These are phyloP conservation scores for Pinna nobilis DNA, from an alignment of 1,140 invertebrate genomes.

Conservation along the genomic window DNA sequence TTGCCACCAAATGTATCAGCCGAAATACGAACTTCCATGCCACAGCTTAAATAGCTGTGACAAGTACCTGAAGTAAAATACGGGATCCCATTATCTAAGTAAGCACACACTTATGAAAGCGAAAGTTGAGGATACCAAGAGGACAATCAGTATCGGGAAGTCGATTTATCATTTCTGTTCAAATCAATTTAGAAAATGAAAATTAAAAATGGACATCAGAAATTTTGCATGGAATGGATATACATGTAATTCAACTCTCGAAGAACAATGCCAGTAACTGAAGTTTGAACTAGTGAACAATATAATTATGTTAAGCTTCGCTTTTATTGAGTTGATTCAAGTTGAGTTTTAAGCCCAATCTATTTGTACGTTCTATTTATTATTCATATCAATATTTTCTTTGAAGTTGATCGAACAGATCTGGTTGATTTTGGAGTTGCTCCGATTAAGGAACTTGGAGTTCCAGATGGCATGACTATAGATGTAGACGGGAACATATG, in stretches of 20 bases:
- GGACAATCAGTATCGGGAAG: no score
- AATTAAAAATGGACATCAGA: no score
- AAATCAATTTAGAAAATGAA: no score
- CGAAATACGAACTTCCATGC: conserved; percentile 72
- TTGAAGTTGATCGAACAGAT: not conserved
- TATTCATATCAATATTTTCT: no score
- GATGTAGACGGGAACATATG: conserved; percentile 74
- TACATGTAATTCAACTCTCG: no score
- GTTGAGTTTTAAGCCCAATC: not conserved
- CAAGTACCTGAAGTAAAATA: conserved; percentile 76
- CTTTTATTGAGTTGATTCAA: conserved; percentile 9
- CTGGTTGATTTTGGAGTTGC: not conserved
- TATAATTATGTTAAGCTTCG: no score
- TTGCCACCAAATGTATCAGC: conserved; percentile 26
- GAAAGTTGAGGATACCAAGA: no score
- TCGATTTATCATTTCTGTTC: no score
- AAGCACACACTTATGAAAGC: conserved; percentile 77
- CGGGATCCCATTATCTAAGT: conserved; percentile 83
- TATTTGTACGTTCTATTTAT: not conserved
- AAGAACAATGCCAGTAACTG: no score
- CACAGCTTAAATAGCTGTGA: conserved; percentile 41
- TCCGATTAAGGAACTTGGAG: conserved; percentile 16
- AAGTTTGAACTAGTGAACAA: no score
- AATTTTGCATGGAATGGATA: no score
- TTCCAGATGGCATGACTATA: conserved; percentile 77